These are phyloP conservation scores for Pavo muticus DNA, from an alignment of 2,113 vertebrate species.

Conservation along the genomic window DNA sequence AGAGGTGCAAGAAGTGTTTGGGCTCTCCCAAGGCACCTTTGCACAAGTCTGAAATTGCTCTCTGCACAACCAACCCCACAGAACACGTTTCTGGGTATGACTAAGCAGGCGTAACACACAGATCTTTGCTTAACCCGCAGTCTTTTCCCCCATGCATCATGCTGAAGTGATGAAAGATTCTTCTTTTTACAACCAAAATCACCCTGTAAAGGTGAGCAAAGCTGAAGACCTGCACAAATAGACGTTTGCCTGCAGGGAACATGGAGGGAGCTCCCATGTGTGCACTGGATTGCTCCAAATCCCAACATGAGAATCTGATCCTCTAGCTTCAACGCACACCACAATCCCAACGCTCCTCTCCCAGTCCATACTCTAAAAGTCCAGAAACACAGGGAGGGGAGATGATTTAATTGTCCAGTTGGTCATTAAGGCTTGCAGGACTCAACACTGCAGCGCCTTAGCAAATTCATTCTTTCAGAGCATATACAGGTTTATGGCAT, in stretches of 20 bases:
- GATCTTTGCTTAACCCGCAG: neutral
- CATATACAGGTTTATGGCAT: rapidly evolving
- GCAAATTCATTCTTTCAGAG: neutral
- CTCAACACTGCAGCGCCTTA: neutral
- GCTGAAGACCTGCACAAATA: neutral
- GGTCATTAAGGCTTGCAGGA: neutral
- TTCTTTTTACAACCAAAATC: neutral
- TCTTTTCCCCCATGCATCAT: rapidly evolving
- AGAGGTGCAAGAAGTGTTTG: neutral
- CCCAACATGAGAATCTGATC: neutral
- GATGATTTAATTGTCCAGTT: neutral
- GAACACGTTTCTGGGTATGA: neutral
- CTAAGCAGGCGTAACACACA: neutral
- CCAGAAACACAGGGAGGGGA: neutral
- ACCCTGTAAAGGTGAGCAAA: neutral
- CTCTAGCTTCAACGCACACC: rapidly evolving
- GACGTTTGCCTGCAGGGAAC: rapidly evolving
- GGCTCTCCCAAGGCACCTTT: rapidly evolving
- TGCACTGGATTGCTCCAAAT: neutral
- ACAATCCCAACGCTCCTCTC: neutral
- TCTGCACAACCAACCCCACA: neutral
- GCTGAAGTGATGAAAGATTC: rapidly evolving
- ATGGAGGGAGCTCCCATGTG: rapidly evolving
- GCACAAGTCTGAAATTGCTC: rapidly evolving
- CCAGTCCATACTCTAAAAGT: neutral